These are phyloP conservation scores for Diogma glabrata DNA, from an alignment of 2,888 invertebrate species.

Conservation along the genomic window DNA sequence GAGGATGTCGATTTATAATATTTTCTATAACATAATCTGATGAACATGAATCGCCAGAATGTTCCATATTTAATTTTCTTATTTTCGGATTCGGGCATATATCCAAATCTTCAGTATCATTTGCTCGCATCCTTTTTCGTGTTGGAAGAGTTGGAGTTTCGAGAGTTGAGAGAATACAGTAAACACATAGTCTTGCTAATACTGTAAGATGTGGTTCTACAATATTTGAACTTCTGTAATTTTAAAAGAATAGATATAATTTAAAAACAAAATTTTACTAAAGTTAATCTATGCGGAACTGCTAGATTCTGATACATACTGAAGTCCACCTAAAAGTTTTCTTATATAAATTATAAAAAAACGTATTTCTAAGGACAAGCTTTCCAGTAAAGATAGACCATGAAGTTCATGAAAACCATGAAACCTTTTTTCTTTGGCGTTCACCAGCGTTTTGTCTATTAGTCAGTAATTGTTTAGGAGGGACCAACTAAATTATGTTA, in stretches of 20 bases:
- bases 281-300: too few species aligned
- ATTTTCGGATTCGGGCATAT: slow-evolving; percentile 48
- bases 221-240: slow-evolving; percentile 46
- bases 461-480: too few species aligned
- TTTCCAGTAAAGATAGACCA: too few species aligned
- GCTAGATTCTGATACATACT: too few species aligned
- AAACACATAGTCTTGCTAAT: slow-evolving; percentile 62
- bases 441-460: too few species aligned
- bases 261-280: neutral
- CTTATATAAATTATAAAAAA: too few species aligned
- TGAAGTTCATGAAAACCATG: too few species aligned
- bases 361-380: too few species aligned
- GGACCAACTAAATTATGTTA: too few species aligned
- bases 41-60: slow-evolving; percentile 44
- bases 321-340: neutral
- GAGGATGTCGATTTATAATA: slow-evolving; percentile 19
- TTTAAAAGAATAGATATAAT: slow-evolving; percentile 6
- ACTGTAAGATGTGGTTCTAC: slow-evolving; percentile 70
- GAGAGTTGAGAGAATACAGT: slow-evolving; percentile 57
- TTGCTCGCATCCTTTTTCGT: slow-evolving; percentile 49
- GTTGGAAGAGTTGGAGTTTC: slow-evolving; percentile 43
- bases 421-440: too few species aligned
- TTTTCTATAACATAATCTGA: slow-evolving; percentile 30
- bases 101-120: slow-evolving; percentile 49
- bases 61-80: slow-evolving; percentile 47